phyloP scores from a whole-genome alignment of 2,113 vertebrate genomes.

The Chloropsis cyanopogon region DNA sequence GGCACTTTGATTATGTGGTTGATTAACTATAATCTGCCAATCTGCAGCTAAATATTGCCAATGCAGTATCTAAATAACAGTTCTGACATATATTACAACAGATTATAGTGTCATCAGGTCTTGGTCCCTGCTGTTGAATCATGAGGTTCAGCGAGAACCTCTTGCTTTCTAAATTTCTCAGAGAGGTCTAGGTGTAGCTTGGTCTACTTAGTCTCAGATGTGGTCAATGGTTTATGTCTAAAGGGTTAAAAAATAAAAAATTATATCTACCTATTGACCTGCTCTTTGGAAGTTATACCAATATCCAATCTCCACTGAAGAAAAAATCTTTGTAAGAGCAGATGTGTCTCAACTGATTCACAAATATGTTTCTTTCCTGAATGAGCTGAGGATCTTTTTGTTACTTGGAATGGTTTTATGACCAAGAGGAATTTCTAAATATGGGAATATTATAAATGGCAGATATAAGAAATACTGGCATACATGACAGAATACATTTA shows the following conservation, averaged over 20 bases:
- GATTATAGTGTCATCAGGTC: not conserved
- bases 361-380: not conserved
- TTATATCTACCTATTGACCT: not conserved
- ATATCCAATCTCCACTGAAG: not conserved
- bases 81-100: not conserved
- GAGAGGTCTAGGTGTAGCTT: not conserved
- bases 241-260: not conserved
- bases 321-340: not conserved
- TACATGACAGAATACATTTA: not conserved
- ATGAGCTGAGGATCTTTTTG: not conserved
- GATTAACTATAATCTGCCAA: not conserved
- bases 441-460: not conserved
- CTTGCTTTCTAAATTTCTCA: not conserved
- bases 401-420: not conserved
- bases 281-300: not conserved
- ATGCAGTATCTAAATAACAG: not conserved
- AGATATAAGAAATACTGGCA: not conserved
- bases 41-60: not conserved
- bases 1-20: not conserved
- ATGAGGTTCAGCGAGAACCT: not conserved
- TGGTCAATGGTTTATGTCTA: not conserved
- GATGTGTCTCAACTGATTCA: not conserved
- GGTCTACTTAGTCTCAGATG: not conserved
- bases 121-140: not conserved
- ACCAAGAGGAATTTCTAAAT: not conserved